Base-by-base conservation (phyloP, 2,797 vertebrate genomes). In the Rhinogobio ventralis region DNA sequence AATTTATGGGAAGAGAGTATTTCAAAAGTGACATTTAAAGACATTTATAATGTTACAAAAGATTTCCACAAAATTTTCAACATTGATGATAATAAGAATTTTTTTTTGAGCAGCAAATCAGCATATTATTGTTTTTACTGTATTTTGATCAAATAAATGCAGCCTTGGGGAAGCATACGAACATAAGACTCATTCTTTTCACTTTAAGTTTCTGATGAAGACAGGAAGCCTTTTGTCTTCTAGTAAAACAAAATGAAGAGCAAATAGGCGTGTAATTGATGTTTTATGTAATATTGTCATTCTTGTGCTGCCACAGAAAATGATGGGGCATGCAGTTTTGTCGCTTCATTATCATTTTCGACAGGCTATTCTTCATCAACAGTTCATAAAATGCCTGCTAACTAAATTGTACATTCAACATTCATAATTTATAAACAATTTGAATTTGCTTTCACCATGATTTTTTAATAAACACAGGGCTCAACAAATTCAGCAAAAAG, bases 281-380 rank as follows among this genome's bases (percentile, higher is more conserved):
- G 42, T 79, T 79, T n/a, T 64, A 33, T 66, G 19, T 7, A 79
- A 36, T 67, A 30, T 64, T 49, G 20, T 79, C 28, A 33, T 79
- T 79, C 19, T 66, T 25, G 19, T 23, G 17, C 25, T 33, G 77
- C 60, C 77, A 30, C 60, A 67, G 28, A 62, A 66, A 51, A 79
- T 23, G 3, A 23, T 49, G 10, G 42, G 60, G n/a, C 17, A 13
- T 45, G 33, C 17, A 46, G 55, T 78, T 78, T 46, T 79, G 60
- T 33, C 2, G 45, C 45, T 15, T 49, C 25, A 30, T 79, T 51
- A 79, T 49, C 0, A 42, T 46, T 64, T 64, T 64, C 60, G 25
- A 49, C 62, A 79, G 28, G 45, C 25, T 49, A 67, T 79, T 66
- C 13, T 79, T 79, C 45, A 67, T 51, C 25, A 79, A 46, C 23